Evolutionary conservation across 2,888 invertebrate species (phyloP).

Genomic region (Theodoxus fluviatilis): DNA sequence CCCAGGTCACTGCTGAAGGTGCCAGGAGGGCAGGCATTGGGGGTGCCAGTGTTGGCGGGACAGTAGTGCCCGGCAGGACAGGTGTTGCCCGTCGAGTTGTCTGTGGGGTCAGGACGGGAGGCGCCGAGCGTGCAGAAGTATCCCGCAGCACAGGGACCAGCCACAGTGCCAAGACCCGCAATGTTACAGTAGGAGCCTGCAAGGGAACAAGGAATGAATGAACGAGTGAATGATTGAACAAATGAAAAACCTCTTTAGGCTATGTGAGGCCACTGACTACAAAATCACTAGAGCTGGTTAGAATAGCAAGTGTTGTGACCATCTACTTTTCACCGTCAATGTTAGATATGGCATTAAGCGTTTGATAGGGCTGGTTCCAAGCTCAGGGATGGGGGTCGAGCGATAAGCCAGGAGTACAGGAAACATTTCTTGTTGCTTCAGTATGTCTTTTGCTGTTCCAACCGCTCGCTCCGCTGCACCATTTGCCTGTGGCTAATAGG

Average conservation of each 20-base stretch:
- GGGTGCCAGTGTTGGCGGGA: constrained; percentile 47
- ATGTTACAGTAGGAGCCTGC: constrained; percentile 55
- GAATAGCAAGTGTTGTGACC: too few relatives aligned
- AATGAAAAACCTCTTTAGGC: too few relatives aligned
- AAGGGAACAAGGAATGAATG: not conserved
- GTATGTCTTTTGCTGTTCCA: too few relatives aligned
- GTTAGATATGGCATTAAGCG: not conserved
- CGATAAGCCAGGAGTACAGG: too few relatives aligned
- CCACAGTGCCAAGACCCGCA: constrained; percentile 46
- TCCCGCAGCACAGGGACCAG: constrained; percentile 55
- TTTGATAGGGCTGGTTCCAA: too few relatives aligned
- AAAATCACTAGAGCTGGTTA: too few relatives aligned
- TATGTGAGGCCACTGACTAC: too few relatives aligned
- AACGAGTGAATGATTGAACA: too few relatives aligned
- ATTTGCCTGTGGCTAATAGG: too few relatives aligned
- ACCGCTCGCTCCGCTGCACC: too few relatives aligned
- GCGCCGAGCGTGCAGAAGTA: constrained; percentile 57
- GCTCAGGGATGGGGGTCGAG: too few relatives aligned
- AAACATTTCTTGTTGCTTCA: too few relatives aligned
- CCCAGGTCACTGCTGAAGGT: constrained; percentile 56
- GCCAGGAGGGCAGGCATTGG: constrained; percentile 53
- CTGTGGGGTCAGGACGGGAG: constrained; percentile 45
- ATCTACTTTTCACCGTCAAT: not conserved
- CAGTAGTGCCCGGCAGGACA: constrained; percentile 61
- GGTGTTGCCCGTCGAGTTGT: constrained; percentile 54